Percentiles rank a stretch among this genome's conserved stretches.
phyloP scores from a whole-genome alignment of 2,888 invertebrate genomes.

The Trichogramma evanescens region DNA sequence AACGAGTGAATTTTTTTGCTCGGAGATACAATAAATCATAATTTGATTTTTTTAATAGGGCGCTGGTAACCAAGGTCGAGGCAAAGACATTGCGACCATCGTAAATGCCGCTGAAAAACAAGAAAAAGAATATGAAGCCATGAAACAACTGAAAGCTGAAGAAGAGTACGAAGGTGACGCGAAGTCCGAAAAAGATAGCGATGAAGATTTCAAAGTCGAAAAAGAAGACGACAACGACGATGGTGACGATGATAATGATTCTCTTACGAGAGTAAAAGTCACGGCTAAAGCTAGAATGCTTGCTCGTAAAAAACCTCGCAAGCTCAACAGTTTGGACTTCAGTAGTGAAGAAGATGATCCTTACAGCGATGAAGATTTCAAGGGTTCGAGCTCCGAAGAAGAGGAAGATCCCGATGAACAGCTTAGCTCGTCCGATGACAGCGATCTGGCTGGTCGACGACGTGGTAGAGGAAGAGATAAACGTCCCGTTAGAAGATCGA shows the following conservation, averaged over 20 bases:
- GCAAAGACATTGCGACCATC: slow-evolving; percentile 89
- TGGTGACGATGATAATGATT: slow-evolving; percentile 41
- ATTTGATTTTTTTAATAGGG: slow-evolving; percentile 48
- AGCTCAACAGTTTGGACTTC: slow-evolving; percentile 74
- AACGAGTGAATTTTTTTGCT: background rate
- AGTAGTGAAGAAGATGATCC: slow-evolving; percentile 76
- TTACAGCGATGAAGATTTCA: slow-evolving; percentile 85
- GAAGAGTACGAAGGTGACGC: slow-evolving; percentile 43
- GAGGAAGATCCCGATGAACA: slow-evolving; percentile 56
- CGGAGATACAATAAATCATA: background rate
- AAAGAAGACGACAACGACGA: slow-evolving; percentile 41
- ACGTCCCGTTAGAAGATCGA: slow-evolving; percentile 52
- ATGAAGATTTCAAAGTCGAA: slow-evolving; percentile 43
- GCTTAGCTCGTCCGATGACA: slow-evolving; percentile 54
- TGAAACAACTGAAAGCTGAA: slow-evolving; percentile 46
- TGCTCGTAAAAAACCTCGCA: slow-evolving; percentile 59
- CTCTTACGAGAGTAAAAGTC: slow-evolving; percentile 35
- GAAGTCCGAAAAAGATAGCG: slow-evolving; percentile 39
- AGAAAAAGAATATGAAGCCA: slow-evolving; percentile 46
- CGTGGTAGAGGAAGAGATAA: slow-evolving; percentile 47
- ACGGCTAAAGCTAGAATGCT: slow-evolving; percentile 39
- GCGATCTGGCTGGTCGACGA: slow-evolving; percentile 49
- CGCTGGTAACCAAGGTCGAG: slow-evolving; percentile 74
- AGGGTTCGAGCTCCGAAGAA: slow-evolving; percentile 66
- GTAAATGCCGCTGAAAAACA: slow-evolving; percentile 69